Conservation (phyloP, 2,113 vertebrate species). For the Cynopterus brachyotis region DNA sequence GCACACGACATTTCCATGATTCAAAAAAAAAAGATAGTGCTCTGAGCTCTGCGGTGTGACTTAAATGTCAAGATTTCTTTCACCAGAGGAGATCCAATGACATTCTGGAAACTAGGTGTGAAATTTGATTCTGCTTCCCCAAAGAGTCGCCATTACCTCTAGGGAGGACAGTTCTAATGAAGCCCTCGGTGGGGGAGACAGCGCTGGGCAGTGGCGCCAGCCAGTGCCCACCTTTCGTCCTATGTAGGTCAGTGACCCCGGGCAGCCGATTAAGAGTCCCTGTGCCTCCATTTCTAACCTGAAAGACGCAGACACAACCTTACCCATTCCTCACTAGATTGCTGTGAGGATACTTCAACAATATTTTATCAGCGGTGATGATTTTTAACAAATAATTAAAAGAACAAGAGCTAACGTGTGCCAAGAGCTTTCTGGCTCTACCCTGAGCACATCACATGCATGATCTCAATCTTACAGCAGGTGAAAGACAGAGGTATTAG, state of each 20-base stretch:
- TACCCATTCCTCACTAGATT: background rate
- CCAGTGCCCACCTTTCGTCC: background rate
- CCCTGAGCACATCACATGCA: background rate
- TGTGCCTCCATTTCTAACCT: background rate
- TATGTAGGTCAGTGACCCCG: background rate
- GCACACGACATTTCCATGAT: background rate
- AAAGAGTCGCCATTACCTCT: background rate
- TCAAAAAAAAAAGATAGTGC: background rate
- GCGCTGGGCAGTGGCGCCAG: background rate
- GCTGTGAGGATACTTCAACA: background rate
- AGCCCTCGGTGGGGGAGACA: background rate
- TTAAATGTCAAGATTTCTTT: conserved; percentile 45
- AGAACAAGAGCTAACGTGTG: background rate
- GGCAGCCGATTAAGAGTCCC: background rate
- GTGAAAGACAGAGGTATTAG: background rate
- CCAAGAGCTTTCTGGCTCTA: background rate
- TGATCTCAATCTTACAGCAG: background rate
- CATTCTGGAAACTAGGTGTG: background rate
- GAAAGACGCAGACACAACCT: background rate
- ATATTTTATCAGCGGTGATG: background rate
- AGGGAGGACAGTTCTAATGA: background rate
- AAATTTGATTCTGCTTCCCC: conserved; percentile 13
- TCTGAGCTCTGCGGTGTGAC: background rate
- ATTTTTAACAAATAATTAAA: background rate
- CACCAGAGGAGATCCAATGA: conserved; percentile 23